Evolutionary conservation across 2,888 invertebrate genomes (phyloP), one percentile per base, ranked within the genome.

Genomic region (Dryomyza anilis): DNA sequence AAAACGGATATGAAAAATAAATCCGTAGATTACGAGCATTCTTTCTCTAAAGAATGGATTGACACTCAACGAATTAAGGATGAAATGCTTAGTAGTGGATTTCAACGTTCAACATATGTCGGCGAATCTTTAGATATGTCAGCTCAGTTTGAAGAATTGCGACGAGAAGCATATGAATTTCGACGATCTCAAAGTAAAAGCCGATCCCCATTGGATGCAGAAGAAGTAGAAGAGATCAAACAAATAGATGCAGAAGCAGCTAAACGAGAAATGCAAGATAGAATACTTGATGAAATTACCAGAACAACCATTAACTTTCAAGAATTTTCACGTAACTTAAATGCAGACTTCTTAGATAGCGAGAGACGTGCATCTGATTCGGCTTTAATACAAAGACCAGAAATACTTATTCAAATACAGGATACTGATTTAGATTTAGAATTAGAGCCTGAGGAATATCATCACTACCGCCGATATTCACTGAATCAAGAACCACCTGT

Each of bases 381-480:
- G 16, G 80, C 77, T 0, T 46, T 82, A 1, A 75, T 79, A 10
- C 74, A 76, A 48, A 70, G 73, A 50, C 73, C 76, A 1, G 75
- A 78, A 65, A 71, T 74, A 21, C 25, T 74, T n/a, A 66, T 76
- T 4, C 74, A 77, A 48, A 66, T 72, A 5, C 72, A 74, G 30
- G 73, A 74, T 5, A 65, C 58, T 8, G 73, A 77, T 43, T 62
- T 70, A 2, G 63, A 63, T 43, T 19, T 60, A 3, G 73, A 78
- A 1, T 39, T 83, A n/a, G 83, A 83, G 7, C 78, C 78, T 0
- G 83, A 83, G 27, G 82, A 83, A 29, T 83, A 83, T 69, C 83
- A 83, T 71, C 83, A 83, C 61, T 80, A 74, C 62, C 69, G 83
- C 1, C 74, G 83, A 39, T 83, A 74, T 50, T 83, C 82, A 0